Conservation (phyloP, 2,888 invertebrate genomes). For the Tupiocoris notatus region DNA sequence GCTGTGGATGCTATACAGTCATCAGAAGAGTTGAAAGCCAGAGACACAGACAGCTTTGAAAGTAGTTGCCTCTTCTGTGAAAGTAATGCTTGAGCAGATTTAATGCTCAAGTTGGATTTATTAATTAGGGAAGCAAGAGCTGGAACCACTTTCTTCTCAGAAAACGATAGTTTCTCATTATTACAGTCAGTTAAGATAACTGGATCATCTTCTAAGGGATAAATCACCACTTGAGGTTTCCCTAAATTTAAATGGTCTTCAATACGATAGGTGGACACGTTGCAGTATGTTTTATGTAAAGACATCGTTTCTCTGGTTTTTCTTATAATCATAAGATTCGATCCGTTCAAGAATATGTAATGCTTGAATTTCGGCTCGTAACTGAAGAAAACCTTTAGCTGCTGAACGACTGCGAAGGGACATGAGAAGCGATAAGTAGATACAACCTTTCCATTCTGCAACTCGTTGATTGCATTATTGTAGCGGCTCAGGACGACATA, state of each 20-base stretch:
- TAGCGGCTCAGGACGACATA: conserved; percentile 14
- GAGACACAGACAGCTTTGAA: conserved; percentile 15
- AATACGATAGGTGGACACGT: not conserved
- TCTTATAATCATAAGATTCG: conserved; percentile 12
- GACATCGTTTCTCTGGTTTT: conserved; percentile 1
- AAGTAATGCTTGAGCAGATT: conserved; percentile 8
- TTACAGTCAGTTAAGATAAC: conserved; percentile 20
- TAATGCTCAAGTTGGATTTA: conserved; percentile 21
- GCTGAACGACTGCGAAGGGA: conserved; percentile 2
- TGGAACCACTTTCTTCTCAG: not conserved
- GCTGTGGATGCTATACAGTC: conserved; percentile 9
- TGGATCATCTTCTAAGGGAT: not conserved
- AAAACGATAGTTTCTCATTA: not conserved
- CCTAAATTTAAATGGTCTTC: conserved; percentile 18
- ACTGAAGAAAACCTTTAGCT: conserved; percentile 26
- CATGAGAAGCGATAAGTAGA: conserved; percentile 5
- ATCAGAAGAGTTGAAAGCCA: conserved; percentile 21
- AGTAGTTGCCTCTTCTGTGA: conserved; percentile 7
- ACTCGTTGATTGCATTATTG: conserved; percentile 17
- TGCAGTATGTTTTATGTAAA: conserved; percentile 14
- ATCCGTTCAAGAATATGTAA: conserved; percentile 16
- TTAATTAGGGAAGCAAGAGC: conserved; percentile 10
- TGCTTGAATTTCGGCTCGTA: conserved; percentile 35
- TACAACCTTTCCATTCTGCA: not conserved
- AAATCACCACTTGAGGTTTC: conserved; percentile 14